Base-by-base conservation (phyloP, 1,140 invertebrate species). In the Drosophila athabasca region DNA sequence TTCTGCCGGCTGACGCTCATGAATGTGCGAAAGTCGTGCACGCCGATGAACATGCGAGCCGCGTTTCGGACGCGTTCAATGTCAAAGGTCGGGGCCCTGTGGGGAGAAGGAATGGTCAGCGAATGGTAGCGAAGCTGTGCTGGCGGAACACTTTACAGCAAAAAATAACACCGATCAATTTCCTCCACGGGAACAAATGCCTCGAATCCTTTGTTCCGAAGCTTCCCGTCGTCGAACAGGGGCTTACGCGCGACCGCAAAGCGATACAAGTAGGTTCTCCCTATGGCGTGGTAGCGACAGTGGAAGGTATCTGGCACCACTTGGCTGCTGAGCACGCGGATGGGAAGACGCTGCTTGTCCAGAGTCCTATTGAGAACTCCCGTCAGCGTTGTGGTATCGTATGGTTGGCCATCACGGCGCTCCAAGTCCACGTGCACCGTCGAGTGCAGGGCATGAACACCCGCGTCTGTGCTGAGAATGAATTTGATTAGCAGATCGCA, bases 21-120 rank as follows among this genome's bases (percentile, higher is more conserved):
- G 81, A 96, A 96, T 3, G 95, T 94, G 31, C 93, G 93, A 91
- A 95, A 96, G 88, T 96, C 95, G 82, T 95, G 95, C 43, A 88
- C 79, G 0, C 95, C 95, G 24, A 93, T 74, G 62, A 96, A 93
- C 73, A 95, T 91, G 54, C 92, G 91, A 1, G 93, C 85, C 6
- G 92, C 94, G 66, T 92, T 87, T 73, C 91, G 92, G 35, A 95
- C 88, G 43, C 91, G 92, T 41, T 94, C 93, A 11, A 95, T 91
- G 80, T 95, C 93, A 73, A 96, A 95, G 26, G 87, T 89, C n/a
- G 81, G 43, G 53, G 85, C 70, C 58, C 94, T 95, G 83, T 45
- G 6, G 93, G 92, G 29, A 50, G 44, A 0, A n/a, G 0, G 11
- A n/a, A 6, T 19, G 46, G 43, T 19, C 17, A 11, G 8, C 13